Evolutionary conservation across 2,113 vertebrate genomes (phyloP).

Genomic region (Chloropsis cyanopogon): DNA sequence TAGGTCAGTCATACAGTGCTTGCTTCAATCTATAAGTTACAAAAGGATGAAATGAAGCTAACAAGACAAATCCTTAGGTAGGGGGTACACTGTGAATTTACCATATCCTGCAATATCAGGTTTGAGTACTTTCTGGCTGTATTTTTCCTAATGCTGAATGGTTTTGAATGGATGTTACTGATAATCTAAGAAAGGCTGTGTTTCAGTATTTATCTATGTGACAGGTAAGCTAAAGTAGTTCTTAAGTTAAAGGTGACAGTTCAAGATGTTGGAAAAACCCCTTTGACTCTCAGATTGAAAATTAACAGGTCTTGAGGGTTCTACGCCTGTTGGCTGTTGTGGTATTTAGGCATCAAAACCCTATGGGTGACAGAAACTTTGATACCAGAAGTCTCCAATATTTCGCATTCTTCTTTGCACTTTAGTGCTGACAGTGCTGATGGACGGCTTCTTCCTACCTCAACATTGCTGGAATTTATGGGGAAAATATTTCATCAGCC

Average conservation of each 20-base stretch:
- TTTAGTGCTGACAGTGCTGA: not conserved
- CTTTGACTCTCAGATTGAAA: not conserved
- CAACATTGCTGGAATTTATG: not conserved
- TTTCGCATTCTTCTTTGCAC: not conserved
- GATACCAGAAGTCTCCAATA: not conserved
- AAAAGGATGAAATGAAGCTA: not conserved
- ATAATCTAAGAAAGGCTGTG: not conserved
- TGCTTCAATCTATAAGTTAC: not conserved
- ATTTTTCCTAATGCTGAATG: not conserved
- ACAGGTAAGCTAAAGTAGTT: not conserved
- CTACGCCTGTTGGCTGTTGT: not conserved
- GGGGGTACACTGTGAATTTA: not conserved
- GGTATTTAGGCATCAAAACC: not conserved
- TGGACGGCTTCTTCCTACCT: not conserved
- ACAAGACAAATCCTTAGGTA: not conserved
- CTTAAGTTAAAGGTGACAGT: not conserved
- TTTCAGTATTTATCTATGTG: not conserved
- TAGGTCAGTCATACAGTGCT: not conserved
- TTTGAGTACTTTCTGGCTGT: not conserved
- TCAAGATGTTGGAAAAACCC: not conserved
- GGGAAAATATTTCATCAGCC: not conserved
- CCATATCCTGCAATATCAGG: not conserved
- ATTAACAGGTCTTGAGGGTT: not conserved
- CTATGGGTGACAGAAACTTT: not conserved
- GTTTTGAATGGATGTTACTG: not conserved